phyloP scores from a whole-genome alignment of 2,113 vertebrate genomes.

The Brachypodius melanocephalos region DNA sequence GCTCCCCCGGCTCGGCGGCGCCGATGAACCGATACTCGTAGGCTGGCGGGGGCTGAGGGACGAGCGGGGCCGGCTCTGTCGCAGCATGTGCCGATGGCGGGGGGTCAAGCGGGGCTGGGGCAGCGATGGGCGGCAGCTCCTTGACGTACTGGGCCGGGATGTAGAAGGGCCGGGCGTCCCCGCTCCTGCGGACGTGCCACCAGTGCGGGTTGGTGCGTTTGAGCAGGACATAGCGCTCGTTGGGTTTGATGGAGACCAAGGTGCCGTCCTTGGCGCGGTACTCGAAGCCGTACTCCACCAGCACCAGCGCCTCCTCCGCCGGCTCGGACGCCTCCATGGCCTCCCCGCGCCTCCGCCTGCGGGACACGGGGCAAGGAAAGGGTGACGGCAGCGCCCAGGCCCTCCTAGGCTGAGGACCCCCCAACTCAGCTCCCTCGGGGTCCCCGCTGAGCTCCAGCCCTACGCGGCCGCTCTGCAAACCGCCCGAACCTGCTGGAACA shows the following conservation, averaged over 20 bases:
- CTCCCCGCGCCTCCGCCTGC: neutral
- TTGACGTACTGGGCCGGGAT: constrained; percentile 89
- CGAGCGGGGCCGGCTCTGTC: neutral
- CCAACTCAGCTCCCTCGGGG: neutral
- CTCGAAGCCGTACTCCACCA: constrained; percentile 84
- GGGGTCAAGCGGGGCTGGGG: neutral
- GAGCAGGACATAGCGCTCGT: constrained; percentile 85
- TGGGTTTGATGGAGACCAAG: constrained; percentile 82
- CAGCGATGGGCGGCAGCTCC: constrained; percentile 43
- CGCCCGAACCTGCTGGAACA: neutral
- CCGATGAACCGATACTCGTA: constrained; percentile 72
- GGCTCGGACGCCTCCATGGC: constrained; percentile 39
- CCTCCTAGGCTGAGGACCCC: neutral
- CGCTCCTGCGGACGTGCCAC: constrained; percentile 87
- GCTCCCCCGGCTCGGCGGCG: neutral
- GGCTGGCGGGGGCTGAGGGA: neutral
- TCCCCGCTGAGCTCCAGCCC: neutral
- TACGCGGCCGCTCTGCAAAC: accelerated
- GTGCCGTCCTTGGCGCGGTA: constrained; percentile 83
- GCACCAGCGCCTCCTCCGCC: constrained; percentile 77
- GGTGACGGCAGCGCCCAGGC: neutral
- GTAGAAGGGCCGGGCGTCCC: constrained; percentile 80
- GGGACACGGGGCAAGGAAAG: neutral
- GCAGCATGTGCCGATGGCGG: accelerated
- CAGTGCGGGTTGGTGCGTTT: constrained; percentile 86